phyloP scores from a whole-genome alignment of 2,113 vertebrate genomes.

The Coregonus clupeaformis region DNA sequence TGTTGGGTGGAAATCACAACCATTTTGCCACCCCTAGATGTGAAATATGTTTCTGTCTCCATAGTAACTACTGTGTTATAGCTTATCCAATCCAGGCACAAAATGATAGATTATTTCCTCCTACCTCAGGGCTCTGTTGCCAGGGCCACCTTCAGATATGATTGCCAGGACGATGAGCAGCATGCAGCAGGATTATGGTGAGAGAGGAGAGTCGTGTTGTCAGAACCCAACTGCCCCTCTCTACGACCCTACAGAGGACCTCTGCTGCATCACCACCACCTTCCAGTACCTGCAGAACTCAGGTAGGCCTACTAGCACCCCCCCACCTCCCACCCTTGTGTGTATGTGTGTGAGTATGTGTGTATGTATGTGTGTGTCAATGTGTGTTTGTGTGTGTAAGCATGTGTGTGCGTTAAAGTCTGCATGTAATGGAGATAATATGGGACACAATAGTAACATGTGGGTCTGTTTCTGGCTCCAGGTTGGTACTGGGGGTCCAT shows the following conservation, averaged over 20 bases:
- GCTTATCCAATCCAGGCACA: background rate
- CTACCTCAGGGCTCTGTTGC: slow-evolving; percentile 2
- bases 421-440: no score
- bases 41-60: background rate
- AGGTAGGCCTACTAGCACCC: slow-evolving; percentile 45
- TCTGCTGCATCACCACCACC: slow-evolving; percentile 83
- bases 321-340: no score
- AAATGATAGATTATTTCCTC: background rate
- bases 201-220: slow-evolving; percentile 25
- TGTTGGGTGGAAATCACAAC: background rate
- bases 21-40: background rate
- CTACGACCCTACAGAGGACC: slow-evolving; percentile 81
- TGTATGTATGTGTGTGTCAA: no score
- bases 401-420: no score
- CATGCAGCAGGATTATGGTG: slow-evolving; percentile 35
- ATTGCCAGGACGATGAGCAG: slow-evolving; percentile 47
- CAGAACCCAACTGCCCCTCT: slow-evolving; percentile 34
- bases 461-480: slow-evolving; percentile 49
- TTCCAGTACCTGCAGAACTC: slow-evolving; percentile 85
- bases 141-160: slow-evolving; percentile 47
- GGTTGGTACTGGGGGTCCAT: slow-evolving; percentile 97
- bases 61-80: background rate
- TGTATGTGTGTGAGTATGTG: no score
- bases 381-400: no score
- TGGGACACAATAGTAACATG: background rate